These are phyloP conservation scores for Cavia aperea DNA, from an alignment of 2,113 vertebrate genomes.

Conservation along the genomic window DNA sequence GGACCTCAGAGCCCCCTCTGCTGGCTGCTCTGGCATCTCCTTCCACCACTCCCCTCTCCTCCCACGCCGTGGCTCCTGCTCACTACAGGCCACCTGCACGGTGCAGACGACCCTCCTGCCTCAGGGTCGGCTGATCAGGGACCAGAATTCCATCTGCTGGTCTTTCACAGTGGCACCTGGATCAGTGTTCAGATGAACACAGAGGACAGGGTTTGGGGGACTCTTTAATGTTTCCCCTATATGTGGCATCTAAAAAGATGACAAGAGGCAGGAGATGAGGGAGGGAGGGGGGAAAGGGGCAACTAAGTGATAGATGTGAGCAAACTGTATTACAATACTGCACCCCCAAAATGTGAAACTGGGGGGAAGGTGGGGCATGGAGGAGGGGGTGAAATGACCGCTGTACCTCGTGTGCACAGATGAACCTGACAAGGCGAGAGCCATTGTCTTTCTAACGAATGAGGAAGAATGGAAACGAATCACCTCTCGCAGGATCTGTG, in stretches of 20 bases:
- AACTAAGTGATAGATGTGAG: background rate
- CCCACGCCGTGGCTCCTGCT: background rate
- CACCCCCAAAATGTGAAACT: background rate
- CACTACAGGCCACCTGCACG: background rate
- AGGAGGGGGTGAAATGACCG: background rate
- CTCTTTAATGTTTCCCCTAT: background rate
- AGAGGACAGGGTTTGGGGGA: background rate
- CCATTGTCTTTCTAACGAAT: background rate
- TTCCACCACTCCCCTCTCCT: background rate
- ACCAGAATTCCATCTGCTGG: background rate
- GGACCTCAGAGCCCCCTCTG: background rate
- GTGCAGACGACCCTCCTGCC: background rate
- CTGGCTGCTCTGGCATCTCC: background rate
- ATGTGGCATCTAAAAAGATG: background rate
- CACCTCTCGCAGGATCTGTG: background rate
- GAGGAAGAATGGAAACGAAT: background rate
- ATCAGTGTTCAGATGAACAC: background rate
- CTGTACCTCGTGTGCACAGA: background rate
- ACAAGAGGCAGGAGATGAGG: background rate
- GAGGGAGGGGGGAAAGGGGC: background rate
- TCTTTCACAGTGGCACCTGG: background rate
- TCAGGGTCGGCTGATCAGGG: background rate
- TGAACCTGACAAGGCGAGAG: background rate
- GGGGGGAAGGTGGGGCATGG: background rate
- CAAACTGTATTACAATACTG: background rate